A percentile compares a stretch with the other conserved stretches of the same genome.
phyloP scores from a whole-genome alignment of 2,888 invertebrate species.

The Nymphalis c-album region DNA sequence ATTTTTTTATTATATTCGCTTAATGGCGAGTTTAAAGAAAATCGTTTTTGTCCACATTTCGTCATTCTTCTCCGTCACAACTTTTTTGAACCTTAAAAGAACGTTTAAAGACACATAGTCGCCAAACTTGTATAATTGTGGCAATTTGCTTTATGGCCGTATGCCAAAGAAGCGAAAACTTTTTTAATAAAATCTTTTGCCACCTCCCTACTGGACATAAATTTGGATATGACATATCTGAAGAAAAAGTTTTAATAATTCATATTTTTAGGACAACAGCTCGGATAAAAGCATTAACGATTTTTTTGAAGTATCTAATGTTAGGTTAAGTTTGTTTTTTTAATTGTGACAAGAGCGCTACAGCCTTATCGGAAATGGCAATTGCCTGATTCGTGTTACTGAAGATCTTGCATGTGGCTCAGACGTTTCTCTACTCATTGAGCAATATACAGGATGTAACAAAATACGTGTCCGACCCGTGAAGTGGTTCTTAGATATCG shows the following conservation, averaged over 20 bases:
- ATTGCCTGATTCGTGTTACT: too few relatives aligned
- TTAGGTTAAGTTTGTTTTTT: too few relatives aligned
- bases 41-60: background rate
- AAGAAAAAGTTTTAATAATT: slow-evolving; percentile 44
- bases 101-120: slow-evolving; percentile 37
- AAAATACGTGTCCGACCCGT: too few relatives aligned
- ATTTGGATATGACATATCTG: slow-evolving; percentile 62
- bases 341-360: too few relatives aligned
- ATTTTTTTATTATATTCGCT: too few relatives aligned
- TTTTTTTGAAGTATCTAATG: too few relatives aligned
- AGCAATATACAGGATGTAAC: too few relatives aligned
- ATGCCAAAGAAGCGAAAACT: slow-evolving; percentile 52
- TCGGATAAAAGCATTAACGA: background rate
- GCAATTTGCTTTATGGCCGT: slow-evolving; percentile 44
- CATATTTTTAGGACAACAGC: slow-evolving; percentile 13
- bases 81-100: slow-evolving; percentile 16
- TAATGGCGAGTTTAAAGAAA: too few relatives aligned
- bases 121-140: slow-evolving; percentile 46
- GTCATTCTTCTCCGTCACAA: background rate
- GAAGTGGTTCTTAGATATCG: too few relatives aligned
- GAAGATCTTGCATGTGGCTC: too few relatives aligned
- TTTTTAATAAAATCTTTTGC: slow-evolving; percentile 73
- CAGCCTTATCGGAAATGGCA: too few relatives aligned
- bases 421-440: too few relatives aligned
- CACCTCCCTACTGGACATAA: slow-evolving; percentile 54